These are phyloP conservation scores for Lumbricus terrestris DNA, from an alignment of 2,888 invertebrate genomes.

Conservation along the genomic window DNA sequence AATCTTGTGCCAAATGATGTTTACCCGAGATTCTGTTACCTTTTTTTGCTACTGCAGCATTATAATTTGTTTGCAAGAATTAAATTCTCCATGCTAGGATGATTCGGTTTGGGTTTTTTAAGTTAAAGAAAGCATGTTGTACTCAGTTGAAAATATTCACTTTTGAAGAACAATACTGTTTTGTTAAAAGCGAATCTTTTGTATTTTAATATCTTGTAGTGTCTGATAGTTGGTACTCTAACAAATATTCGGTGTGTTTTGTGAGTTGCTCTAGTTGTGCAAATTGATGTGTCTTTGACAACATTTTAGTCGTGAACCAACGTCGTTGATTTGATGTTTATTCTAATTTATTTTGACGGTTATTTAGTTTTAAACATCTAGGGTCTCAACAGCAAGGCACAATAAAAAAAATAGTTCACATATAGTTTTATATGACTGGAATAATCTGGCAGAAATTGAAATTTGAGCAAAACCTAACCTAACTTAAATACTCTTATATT, in stretches of 20 bases:
- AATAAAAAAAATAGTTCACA: not conserved
- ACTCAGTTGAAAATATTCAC: not conserved
- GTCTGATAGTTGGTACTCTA: not conserved
- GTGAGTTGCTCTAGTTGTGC: not conserved
- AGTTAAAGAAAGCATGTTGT: not conserved
- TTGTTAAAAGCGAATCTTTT: not conserved
- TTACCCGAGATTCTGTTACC: not conserved
- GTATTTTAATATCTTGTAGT: not conserved
- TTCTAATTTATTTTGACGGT: not conserved
- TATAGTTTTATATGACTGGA: not conserved
- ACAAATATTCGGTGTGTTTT: not conserved
- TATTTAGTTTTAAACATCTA: not conserved
- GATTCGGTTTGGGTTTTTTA: not conserved
- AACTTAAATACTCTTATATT: not conserved
- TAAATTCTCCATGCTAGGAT: not conserved
- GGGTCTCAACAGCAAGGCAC: not conserved
- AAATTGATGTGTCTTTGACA: not conserved
- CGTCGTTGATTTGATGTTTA: not conserved
- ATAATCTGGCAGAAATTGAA: not conserved
- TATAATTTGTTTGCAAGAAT: not conserved
- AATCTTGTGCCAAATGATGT: not conserved
- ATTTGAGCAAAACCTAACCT: not conserved
- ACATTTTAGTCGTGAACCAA: not conserved
- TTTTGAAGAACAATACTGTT: constrained; percentile 3
- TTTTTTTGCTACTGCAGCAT: not conserved